phyloP scores from a whole-genome alignment of 2,113 vertebrate species.

The Caranx ignobilis region DNA sequence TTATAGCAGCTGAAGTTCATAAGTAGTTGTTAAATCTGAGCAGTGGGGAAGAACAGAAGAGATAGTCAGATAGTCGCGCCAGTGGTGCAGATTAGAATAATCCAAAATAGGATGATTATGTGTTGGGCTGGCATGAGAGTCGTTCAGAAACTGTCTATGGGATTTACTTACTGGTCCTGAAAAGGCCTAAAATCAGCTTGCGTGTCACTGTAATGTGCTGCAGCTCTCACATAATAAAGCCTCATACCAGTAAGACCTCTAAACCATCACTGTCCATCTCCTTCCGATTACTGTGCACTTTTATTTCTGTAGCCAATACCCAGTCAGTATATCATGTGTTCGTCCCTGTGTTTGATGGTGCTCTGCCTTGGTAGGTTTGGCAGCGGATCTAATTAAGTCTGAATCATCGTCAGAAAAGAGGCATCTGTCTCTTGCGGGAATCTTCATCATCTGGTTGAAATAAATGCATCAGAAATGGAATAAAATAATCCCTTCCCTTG shows the following conservation, averaged over 20 bases:
- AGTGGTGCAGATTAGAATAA: background rate
- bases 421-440: constrained; percentile 68
- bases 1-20: background rate
- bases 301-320: constrained; percentile 52
- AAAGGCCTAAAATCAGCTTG: constrained; percentile 35
- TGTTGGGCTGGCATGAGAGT: constrained; percentile 5
- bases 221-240: constrained; percentile 58
- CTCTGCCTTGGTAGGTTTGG: constrained; percentile 55
- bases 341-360: constrained; percentile 55
- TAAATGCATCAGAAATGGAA: constrained; percentile 72
- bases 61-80: background rate
- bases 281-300: constrained; percentile 51
- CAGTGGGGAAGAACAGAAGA: background rate
- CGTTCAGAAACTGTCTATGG: constrained; percentile 27
- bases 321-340: constrained; percentile 70
- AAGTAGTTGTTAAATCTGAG: background rate
- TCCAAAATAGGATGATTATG: background rate
- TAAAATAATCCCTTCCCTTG: constrained; percentile 67
- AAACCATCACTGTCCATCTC: constrained; percentile 62
- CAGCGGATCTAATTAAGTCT: constrained; percentile 72
- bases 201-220: constrained; percentile 59
- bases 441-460: constrained; percentile 81
- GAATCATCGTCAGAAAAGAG: constrained; percentile 78
- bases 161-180: constrained; percentile 37
- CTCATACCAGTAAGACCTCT: constrained; percentile 23